Base-by-base conservation (phyloP, 2,797 vertebrate genomes). In the Sciurus carolinensis region DNA sequence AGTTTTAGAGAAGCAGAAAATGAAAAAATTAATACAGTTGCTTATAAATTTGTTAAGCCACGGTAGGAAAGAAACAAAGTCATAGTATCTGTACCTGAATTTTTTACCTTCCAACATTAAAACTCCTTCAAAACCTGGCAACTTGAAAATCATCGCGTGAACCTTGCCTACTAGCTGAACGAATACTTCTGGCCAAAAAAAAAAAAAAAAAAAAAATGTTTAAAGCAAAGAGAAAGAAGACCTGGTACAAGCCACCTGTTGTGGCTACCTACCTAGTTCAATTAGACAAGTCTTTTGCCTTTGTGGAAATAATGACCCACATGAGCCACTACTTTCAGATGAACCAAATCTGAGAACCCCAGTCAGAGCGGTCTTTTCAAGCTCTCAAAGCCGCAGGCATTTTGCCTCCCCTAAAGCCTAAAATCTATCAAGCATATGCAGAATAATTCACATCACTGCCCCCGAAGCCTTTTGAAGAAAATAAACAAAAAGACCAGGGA, bases 381-480 rank as follows among this genome's bases (percentile, higher is more conserved):
- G 83, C 96, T 97, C 90, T 85, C 95, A 90, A 95, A 97, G 97
- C 95, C 96, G 97, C 98, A 98, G 97, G 97, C 95, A 95, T 97
- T 94, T 66, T 82, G 73, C 80, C 36, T 92, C 89, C 94, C 81
- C 69, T 69, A 95, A 96, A 96, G 95, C 89, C 73, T 95, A 85
- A 94, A 90, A 97, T 97, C 98, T 98, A 97, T 93, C 92, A 97
- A 97, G 97, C 96, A 95, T 97, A 87, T 94, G 95, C 84, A 90
- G 95, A 97, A 96, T 95, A 96, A 95, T 97, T 98, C 98, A 98
- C 93, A 96, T 97, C 95, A 97, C 88, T 97, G 94, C 97, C 86
- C 97, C 96, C 88, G 95, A 96, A 98, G 96, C 93, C 96, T 98
- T 98, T 98, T 97, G 98, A 98, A 98, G 98, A 97, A 96, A 97